Conservation (phyloP, 2,888 invertebrate genomes). For the Allophyes oxyacanthae region DNA sequence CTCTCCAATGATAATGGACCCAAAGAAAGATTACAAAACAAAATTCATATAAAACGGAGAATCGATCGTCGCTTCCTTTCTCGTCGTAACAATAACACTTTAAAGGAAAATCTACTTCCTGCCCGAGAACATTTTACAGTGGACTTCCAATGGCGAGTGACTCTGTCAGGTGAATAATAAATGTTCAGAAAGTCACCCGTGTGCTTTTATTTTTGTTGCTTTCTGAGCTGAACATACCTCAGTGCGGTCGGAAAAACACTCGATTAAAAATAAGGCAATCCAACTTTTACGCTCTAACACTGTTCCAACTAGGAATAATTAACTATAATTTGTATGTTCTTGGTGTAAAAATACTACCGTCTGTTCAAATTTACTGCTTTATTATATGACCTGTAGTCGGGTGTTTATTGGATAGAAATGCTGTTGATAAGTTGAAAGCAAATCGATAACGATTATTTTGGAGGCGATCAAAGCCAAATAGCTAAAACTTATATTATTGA, state of each 20-base stretch:
- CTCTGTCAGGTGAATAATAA: slow-evolving; percentile 82
- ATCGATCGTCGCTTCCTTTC: slow-evolving; percentile 61
- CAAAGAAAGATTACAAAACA: slow-evolving; percentile 24
- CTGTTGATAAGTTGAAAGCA: too few species aligned
- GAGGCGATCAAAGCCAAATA: too few species aligned
- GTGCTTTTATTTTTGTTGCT: slow-evolving; percentile 71
- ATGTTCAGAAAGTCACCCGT: slow-evolving; percentile 70
- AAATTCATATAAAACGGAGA: slow-evolving; percentile 45
- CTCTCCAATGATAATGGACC: slow-evolving; percentile 7
- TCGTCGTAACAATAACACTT: slow-evolving; percentile 73
- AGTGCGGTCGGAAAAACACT: slow-evolving; percentile 14
- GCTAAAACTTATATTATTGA: too few species aligned
- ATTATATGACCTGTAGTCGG: too few species aligned
- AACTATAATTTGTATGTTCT: too few species aligned
- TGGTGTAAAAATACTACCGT: too few species aligned
- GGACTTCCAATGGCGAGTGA: slow-evolving; percentile 76
- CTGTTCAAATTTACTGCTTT: too few species aligned
- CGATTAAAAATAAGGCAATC: slow-evolving; percentile 18
- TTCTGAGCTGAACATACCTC: slow-evolving; percentile 47
- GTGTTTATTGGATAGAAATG: too few species aligned
- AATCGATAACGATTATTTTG: too few species aligned
- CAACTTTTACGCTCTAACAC: background rate
- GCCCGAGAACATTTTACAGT: slow-evolving; percentile 67
- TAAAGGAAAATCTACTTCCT: slow-evolving; percentile 73
- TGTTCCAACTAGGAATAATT: too few species aligned